Percentiles rank a stretch among this genome's conserved stretches.
phyloP scores from a whole-genome alignment of 1,140 invertebrate genomes.

The Marisa cornuarietis region DNA sequence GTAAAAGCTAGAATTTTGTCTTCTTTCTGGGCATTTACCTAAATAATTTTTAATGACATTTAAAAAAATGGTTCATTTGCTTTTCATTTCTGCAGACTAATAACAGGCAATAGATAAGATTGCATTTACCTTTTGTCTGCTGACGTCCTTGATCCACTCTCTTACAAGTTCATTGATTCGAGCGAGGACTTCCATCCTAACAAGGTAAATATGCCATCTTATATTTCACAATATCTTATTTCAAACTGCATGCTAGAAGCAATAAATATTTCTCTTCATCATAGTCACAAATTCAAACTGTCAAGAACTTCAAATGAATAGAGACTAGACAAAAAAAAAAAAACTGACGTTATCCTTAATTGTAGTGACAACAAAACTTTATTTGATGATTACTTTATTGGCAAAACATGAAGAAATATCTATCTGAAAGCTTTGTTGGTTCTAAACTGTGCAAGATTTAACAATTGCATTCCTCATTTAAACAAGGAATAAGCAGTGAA shows the following conservation, averaged over 20 bases:
- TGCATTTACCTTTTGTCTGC: constrained; percentile 74
- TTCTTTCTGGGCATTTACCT: not conserved
- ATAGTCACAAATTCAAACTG: not conserved
- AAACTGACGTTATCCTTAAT: no score
- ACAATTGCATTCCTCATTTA: no score
- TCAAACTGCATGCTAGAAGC: not conserved
- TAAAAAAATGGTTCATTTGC: not conserved
- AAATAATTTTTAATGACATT: not conserved
- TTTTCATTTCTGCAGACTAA: not conserved
- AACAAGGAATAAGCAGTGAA: no score
- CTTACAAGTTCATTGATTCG: constrained; percentile 90
- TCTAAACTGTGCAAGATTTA: no score
- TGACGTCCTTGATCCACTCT: constrained; percentile 91
- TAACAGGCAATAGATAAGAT: not conserved
- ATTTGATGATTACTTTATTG: no score
- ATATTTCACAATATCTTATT: not conserved
- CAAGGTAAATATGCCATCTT: not conserved
- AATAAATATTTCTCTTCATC: not conserved
- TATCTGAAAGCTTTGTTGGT: no score
- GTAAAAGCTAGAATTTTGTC: not conserved
- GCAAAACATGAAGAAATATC: no score
- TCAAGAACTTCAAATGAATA: not conserved
- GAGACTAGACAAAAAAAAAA: no score
- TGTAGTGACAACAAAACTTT: no score
- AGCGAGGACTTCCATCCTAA: constrained; percentile 66